A percentile compares a stretch with the other conserved stretches of the same genome.
phyloP scores from a whole-genome alignment of 2,888 invertebrate genomes.

The Cotesia congregata region DNA sequence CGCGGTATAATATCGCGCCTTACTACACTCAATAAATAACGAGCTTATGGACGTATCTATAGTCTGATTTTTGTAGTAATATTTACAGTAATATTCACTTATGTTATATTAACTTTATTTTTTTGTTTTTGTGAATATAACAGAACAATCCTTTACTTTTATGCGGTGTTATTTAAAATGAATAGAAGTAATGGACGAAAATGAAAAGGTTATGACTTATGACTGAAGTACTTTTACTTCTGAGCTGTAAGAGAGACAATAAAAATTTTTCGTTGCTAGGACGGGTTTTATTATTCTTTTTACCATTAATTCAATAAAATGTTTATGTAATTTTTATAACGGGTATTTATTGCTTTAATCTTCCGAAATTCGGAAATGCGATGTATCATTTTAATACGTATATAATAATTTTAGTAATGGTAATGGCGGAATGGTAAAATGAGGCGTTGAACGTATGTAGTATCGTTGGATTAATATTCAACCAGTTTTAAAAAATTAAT shows the following conservation, averaged over 20 bases:
- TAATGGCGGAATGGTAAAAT: too few relatives aligned
- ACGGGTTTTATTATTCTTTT: conserved; percentile 8
- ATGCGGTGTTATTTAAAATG: too few relatives aligned
- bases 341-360: not conserved
- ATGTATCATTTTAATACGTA: too few relatives aligned
- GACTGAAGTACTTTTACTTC: not conserved
- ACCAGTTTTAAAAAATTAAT: too few relatives aligned
- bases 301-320: conserved; percentile 27
- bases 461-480: too few relatives aligned
- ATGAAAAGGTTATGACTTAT: too few relatives aligned
- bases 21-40: conserved; percentile 25
- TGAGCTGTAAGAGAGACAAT: not conserved
- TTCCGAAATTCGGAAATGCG: not conserved
- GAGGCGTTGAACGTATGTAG: too few relatives aligned
- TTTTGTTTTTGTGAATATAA: not conserved
- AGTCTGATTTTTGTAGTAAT: not conserved
- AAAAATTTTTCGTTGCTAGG: conserved; percentile 25
- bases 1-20: conserved; percentile 10
- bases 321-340: not conserved
- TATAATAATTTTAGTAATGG: too few relatives aligned
- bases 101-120: not conserved
- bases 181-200: too few relatives aligned
- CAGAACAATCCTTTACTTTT: too few relatives aligned
- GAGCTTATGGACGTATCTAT: not conserved
- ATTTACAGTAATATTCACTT: not conserved